Conservation (phyloP, 2,888 invertebrate genomes). For the Agrilus cyanescens region DNA sequence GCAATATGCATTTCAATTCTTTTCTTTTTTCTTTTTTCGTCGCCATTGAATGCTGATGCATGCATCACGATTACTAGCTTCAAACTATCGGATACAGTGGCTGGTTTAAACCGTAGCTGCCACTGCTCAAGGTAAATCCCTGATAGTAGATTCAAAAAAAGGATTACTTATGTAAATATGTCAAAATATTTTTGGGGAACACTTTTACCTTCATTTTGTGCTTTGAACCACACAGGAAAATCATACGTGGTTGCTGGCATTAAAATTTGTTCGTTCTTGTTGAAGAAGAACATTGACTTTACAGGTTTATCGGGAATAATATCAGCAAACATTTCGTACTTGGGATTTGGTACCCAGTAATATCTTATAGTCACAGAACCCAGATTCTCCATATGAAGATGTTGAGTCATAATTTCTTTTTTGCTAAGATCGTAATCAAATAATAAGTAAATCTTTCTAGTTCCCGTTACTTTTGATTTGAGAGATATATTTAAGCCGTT, state of each 20-base stretch:
- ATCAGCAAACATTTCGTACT: constrained; percentile 20
- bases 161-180: too few relatives aligned
- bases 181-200: too few relatives aligned
- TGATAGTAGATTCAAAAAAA: constrained; percentile 14
- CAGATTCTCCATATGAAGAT: constrained; percentile 35
- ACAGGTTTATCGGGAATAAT: constrained; percentile 26
- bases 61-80: constrained; percentile 32
- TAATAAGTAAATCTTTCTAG: constrained; percentile 8
- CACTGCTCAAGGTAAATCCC: constrained; percentile 38
- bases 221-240: constrained; percentile 39
- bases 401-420: constrained; percentile 20
- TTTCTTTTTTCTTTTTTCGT: constrained; percentile 22
- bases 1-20: constrained; percentile 17
- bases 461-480: background rate
- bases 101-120: constrained; percentile 39
- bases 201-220: constrained; percentile 18
- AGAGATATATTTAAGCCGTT: too few relatives aligned
- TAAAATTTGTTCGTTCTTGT: constrained; percentile 43
- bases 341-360: constrained; percentile 36
- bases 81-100: constrained; percentile 29
- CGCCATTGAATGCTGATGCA: constrained; percentile 33
- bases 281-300: constrained; percentile 38
- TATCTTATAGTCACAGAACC: constrained; percentile 40
- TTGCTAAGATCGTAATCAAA: constrained; percentile 10
- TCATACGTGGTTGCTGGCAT: constrained; percentile 39